Evolutionary conservation across 2,797 vertebrate species (phyloP).

Genomic region (Protosalanx chinensis): DNA sequence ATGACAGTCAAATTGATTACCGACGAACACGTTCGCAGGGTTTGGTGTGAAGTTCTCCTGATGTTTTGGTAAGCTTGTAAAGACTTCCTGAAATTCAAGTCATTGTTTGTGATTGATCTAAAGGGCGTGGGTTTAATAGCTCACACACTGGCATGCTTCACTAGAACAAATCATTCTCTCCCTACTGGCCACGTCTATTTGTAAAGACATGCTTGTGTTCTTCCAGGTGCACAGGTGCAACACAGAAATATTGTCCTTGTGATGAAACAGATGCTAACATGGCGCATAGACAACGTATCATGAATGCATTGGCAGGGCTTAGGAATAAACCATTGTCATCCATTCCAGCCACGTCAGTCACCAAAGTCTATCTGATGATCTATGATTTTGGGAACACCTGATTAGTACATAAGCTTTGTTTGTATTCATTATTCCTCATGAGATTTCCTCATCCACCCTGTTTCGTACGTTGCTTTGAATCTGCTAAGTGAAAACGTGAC

Average conservation of each 20-base stretch:
- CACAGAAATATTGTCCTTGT: constrained; percentile 41
- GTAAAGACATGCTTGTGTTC: constrained; percentile 62
- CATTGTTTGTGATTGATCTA: constrained; percentile 50
- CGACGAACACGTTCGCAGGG: constrained; percentile 22
- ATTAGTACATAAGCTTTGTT: too few relatives aligned
- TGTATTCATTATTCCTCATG: too few relatives aligned
- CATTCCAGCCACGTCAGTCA: too few relatives aligned
- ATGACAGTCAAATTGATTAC: constrained; percentile 46
- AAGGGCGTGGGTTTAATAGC: constrained; percentile 58
- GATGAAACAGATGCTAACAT: constrained; percentile 27
- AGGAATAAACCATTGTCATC: too few relatives aligned
- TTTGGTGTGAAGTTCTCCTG: constrained; percentile 35
- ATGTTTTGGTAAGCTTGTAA: constrained; percentile 47
- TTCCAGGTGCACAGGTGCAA: constrained; percentile 62
- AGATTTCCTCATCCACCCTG: too few relatives aligned
- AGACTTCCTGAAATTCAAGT: constrained; percentile 55
- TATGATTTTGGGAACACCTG: too few relatives aligned
- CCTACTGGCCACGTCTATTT: constrained; percentile 60
- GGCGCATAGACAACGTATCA: not conserved
- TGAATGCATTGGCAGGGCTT: too few relatives aligned
- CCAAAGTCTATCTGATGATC: too few relatives aligned
- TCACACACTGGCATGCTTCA: constrained; percentile 49
- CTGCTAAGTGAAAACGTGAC: too few relatives aligned
- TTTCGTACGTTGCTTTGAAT: too few relatives aligned
- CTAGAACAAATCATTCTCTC: constrained; percentile 60